Conservation (phyloP, 2,113 vertebrate genomes). For the Myotis yumanensis region DNA sequence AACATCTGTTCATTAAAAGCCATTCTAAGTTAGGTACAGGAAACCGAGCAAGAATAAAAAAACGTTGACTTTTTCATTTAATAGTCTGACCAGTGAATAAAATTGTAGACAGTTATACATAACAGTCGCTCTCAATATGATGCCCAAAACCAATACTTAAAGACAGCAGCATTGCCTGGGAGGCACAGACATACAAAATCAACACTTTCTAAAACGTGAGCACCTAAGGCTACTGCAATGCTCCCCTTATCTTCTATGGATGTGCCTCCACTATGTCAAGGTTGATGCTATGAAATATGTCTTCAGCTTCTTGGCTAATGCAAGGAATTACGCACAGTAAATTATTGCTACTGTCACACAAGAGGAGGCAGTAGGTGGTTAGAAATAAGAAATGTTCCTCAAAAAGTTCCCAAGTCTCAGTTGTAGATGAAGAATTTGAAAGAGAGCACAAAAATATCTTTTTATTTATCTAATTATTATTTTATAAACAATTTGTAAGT, state of each 20-base stretch:
- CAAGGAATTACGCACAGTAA: conserved; percentile 1
- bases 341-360: conserved; percentile 40
- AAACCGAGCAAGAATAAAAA: neutral
- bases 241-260: neutral
- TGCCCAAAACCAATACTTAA: neutral
- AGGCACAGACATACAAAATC: rapidly evolving
- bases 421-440: conserved; percentile 20
- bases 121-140: neutral
- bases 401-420: neutral
- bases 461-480: conserved; percentile 23
- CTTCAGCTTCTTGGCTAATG: conserved; percentile 19
- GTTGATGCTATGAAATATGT: conserved; percentile 55
- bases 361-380: neutral
- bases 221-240: neutral
- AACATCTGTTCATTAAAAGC: neutral
- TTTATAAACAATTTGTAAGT: conserved; percentile 12
- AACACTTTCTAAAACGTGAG: neutral
- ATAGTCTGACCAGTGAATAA: neutral
- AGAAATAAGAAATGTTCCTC: conserved; percentile 1
- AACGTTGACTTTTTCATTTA: neutral
- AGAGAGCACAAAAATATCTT: neutral
- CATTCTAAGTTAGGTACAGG: neutral
- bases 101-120: neutral
- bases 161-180: neutral
- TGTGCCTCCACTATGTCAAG: conserved; percentile 15